Conservation (phyloP, 2,888 invertebrate species). For the Nomada lathburiana region DNA sequence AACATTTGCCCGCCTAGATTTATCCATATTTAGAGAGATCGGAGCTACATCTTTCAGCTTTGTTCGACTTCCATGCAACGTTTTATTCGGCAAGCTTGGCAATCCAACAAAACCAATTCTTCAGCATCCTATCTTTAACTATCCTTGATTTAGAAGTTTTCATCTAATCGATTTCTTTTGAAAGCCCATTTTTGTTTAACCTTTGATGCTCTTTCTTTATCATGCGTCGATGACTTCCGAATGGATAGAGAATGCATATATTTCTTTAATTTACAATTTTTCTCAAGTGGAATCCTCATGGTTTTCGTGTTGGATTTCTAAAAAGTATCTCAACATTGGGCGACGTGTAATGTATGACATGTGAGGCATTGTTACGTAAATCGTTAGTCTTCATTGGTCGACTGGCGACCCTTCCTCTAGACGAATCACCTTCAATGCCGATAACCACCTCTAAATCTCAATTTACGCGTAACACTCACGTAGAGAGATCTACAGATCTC, state of each 20-base stretch:
- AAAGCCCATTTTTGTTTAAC: not conserved
- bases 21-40: slow-evolving; percentile 14
- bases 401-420: slow-evolving; percentile 76
- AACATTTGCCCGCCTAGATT: slow-evolving; percentile 44
- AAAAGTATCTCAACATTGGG: slow-evolving; percentile 57
- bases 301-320: slow-evolving; percentile 31
- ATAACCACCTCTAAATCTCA: slow-evolving; percentile 76
- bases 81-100: not conserved
- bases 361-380: slow-evolving; percentile 80
- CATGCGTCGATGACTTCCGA: not conserved
- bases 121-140: not conserved
- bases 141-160: not conserved
- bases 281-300: not conserved
- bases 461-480: slow-evolving; percentile 67
- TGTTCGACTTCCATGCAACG: not conserved
- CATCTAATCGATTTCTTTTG: not conserved
- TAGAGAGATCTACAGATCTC: slow-evolving; percentile 57
- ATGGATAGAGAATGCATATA: not conserved
- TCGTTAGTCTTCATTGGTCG: slow-evolving; percentile 80
- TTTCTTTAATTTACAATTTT: not conserved
- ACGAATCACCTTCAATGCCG: slow-evolving; percentile 76
- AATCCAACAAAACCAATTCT: not conserved
- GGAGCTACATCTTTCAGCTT: not conserved
- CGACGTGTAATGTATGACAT: slow-evolving; percentile 66
- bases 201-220: no score